Evolutionary conservation across 2,797 vertebrate species (phyloP).

Genomic region (Myripristis jacobus): DNA sequence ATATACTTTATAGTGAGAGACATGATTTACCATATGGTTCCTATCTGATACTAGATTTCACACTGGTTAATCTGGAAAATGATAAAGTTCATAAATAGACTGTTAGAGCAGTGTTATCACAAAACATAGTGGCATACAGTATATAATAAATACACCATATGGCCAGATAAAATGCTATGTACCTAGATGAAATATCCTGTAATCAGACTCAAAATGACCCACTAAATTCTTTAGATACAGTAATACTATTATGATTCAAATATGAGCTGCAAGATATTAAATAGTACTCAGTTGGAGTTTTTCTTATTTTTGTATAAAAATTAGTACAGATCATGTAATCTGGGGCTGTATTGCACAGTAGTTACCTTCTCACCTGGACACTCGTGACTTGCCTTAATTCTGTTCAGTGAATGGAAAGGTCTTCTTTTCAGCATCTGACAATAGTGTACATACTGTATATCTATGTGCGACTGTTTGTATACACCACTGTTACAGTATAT

Average conservation of each 20-base stretch:
- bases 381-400: conserved; percentile 79
- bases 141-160: neutral
- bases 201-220: too few species aligned
- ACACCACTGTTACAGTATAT: conserved; percentile 31
- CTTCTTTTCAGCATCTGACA: conserved; percentile 62
- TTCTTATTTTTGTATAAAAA: conserved; percentile 64
- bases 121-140: neutral
- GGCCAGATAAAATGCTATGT: neutral
- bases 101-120: neutral
- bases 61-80: neutral
- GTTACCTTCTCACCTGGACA: conserved; percentile 60
- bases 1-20: conserved; percentile 9
- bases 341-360: conserved; percentile 47
- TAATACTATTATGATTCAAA: neutral
- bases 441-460: conserved; percentile 73
- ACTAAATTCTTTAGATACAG: too few species aligned
- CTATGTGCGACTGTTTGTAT: conserved; percentile 54
- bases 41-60: neutral
- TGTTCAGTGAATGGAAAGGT: conserved; percentile 64
- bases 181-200: neutral
- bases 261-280: conserved; percentile 35
- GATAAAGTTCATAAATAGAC: conserved; percentile 1
- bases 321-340: conserved; percentile 40
- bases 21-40: neutral
- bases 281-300: conserved; percentile 39